Conservation (phyloP, 2,113 vertebrate genomes). For the Xenopus borealis region DNA sequence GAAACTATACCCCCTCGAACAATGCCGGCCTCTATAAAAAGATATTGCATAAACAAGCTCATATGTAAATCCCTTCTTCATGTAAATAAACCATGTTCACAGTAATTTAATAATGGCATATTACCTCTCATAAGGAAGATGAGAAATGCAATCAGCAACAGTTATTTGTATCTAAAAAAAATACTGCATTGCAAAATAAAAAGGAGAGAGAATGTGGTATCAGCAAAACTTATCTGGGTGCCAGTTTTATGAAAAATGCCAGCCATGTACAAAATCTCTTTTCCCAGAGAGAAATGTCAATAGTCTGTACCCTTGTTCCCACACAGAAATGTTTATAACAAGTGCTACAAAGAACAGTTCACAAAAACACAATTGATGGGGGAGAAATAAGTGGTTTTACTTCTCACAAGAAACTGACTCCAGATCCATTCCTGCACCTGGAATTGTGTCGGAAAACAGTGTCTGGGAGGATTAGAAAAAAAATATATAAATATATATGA, state of each 20-base stretch:
- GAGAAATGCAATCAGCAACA: no score
- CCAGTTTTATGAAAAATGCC: constrained; percentile 6
- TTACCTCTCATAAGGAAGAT: no score
- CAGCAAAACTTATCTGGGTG: constrained; percentile 4
- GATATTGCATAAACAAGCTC: no score
- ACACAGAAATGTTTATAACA: not conserved
- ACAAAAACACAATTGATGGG: not conserved
- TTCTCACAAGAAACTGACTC: not conserved
- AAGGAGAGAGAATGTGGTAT: no score
- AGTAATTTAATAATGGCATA: no score
- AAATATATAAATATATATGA: constrained; percentile 45
- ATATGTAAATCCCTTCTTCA: no score
- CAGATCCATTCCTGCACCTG: constrained; percentile 39
- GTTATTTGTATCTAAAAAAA: no score
- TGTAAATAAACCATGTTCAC: no score
- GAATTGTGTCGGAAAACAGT: constrained; percentile 56
- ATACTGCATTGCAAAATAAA: no score
- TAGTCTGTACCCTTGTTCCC: not conserved
- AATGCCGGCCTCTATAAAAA: no score
- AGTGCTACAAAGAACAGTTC: not conserved
- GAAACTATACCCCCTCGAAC: no score
- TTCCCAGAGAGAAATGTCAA: constrained; percentile 2
- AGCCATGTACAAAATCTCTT: not conserved
- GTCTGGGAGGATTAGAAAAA: constrained; percentile 58
- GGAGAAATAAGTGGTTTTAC: constrained; percentile 15